Percentiles rank a stretch among this genome's conserved stretches.
phyloP scores from a whole-genome alignment of 2,797 vertebrate genomes.

The Bovichtus variegatus region DNA sequence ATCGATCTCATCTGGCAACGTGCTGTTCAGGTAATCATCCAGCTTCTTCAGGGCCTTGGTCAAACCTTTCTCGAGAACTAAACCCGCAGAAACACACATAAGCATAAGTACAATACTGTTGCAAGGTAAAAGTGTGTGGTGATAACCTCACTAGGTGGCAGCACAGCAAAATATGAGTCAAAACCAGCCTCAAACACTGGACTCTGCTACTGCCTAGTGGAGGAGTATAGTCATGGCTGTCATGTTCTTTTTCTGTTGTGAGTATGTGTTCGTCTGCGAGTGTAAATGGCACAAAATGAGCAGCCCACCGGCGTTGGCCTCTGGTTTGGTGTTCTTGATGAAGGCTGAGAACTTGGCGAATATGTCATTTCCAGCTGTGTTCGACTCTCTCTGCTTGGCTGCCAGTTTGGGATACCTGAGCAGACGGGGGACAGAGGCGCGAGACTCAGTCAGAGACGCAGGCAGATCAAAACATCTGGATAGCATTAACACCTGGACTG shows the following conservation, averaged over 20 bases:
- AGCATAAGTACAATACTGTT: neutral
- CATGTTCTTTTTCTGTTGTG: neutral
- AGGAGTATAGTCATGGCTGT: neutral
- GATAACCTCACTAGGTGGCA: constrained; percentile 63
- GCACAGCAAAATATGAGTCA: constrained; percentile 25
- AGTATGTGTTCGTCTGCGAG: constrained; percentile 20
- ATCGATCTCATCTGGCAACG: constrained; percentile 93
- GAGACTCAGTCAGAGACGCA: constrained; percentile 60
- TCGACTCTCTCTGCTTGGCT: constrained; percentile 93
- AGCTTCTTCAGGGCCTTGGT: constrained; percentile 92
- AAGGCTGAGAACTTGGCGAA: constrained; percentile 98
- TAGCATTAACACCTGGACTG: constrained; percentile 76
- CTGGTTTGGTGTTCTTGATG: constrained; percentile 95
- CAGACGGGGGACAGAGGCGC: constrained; percentile 48
- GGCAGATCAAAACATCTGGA: constrained; percentile 72
- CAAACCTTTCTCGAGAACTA: constrained; percentile 92
- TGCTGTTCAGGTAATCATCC: constrained; percentile 91
- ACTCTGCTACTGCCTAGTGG: constrained; percentile 80
- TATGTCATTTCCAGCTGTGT: constrained; percentile 96
- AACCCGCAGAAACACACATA: constrained; percentile 27
- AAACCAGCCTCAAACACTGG: neutral
- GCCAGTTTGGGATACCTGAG: constrained; percentile 95
- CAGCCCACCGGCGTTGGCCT: constrained; percentile 92
- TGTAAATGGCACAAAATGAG: constrained; percentile 54
- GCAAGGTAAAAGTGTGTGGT: neutral